phyloP scores from a whole-genome alignment of 92 coral and sea anemone genomes.

The Heteractis magnifica region DNA sequence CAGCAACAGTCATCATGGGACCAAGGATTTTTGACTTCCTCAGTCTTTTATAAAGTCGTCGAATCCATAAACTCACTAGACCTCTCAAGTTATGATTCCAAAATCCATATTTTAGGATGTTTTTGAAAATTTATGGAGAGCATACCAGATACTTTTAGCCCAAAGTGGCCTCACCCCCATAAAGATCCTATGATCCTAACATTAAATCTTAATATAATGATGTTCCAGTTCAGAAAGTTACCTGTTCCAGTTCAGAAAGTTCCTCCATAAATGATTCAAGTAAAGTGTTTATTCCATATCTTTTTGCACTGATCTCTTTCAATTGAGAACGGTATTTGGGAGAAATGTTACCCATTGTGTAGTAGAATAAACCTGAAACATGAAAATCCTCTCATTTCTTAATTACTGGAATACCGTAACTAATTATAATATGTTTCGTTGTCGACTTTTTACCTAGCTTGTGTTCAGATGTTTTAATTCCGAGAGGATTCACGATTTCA shows the following conservation, averaged over 20 bases:
- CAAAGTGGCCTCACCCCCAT: no score
- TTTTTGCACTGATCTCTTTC: slow-evolving; percentile 17
- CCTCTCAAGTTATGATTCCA: background rate
- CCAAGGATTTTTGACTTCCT: slow-evolving; percentile 21
- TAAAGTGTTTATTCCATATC: background rate
- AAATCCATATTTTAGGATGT: background rate
- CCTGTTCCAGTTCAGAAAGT: slow-evolving; percentile 25
- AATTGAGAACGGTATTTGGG: slow-evolving; percentile 21
- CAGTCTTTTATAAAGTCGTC: slow-evolving; percentile 1
- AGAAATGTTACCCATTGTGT: slow-evolving; percentile 17
- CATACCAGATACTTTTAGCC: no score
- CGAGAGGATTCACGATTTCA: slow-evolving; percentile 44
- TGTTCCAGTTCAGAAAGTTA: no score
- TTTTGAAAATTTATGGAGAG: no score
- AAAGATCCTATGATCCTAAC: no score
- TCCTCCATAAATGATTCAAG: slow-evolving; percentile 18
- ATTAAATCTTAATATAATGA: no score
- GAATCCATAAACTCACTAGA: slow-evolving; percentile 32
- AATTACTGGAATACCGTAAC: no score
- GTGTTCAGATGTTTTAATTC: slow-evolving; percentile 48
- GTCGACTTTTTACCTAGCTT: slow-evolving; percentile 41
- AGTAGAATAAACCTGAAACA: slow-evolving; percentile 17
- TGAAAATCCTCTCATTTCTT: background rate
- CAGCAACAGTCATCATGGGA: slow-evolving; percentile 5
- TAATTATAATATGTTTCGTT: background rate